A percentile compares a stretch with the other conserved stretches of the same genome.
phyloP scores from a whole-genome alignment of 1,140 invertebrate genomes.

The Rhynchophorus ferrugineus region DNA sequence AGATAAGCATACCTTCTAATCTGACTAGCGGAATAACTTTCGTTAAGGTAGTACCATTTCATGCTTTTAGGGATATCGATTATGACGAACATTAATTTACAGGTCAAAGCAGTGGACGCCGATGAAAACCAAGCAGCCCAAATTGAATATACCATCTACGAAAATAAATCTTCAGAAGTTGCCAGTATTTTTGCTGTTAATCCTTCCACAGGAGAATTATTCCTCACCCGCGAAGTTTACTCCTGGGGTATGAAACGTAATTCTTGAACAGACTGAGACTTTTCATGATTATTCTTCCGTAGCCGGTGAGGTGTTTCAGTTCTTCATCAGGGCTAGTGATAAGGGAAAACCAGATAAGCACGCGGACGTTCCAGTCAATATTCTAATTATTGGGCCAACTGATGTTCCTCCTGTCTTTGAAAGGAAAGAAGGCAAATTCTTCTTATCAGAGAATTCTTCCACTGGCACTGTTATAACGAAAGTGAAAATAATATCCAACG shows the following conservation, averaged over 20 bases:
- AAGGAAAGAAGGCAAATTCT: constrained; percentile 64
- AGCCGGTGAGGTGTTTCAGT: constrained; percentile 77
- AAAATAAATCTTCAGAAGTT: constrained; percentile 49
- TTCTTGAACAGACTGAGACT: not conserved
- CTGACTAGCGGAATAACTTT: constrained; percentile 18
- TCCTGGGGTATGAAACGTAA: constrained; percentile 8
- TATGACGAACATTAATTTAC: constrained; percentile 40
- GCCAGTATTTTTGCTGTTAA: constrained; percentile 56
- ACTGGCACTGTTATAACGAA: constrained; percentile 58
- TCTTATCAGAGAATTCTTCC: constrained; percentile 68
- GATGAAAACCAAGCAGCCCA: constrained; percentile 55
- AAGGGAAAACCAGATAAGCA: constrained; percentile 60
- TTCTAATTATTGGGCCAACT: constrained; percentile 63
- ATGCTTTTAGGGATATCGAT: not conserved
- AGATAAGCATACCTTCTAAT: constrained; percentile 54
- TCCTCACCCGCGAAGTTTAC: constrained; percentile 15
- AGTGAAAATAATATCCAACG: constrained; percentile 51
- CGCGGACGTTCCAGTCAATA: constrained; percentile 70
- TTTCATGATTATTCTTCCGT: constrained; percentile 15
- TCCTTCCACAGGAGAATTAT: constrained; percentile 54
- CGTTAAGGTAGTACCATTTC: constrained; percentile 11
- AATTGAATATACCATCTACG: constrained; percentile 62
- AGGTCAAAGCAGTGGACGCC: constrained; percentile 54
- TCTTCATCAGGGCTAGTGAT: constrained; percentile 83
- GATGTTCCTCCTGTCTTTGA: constrained; percentile 66